phyloP scores from a whole-genome alignment of 1,140 invertebrate genomes.

The Psilanteris sp. region DNA sequence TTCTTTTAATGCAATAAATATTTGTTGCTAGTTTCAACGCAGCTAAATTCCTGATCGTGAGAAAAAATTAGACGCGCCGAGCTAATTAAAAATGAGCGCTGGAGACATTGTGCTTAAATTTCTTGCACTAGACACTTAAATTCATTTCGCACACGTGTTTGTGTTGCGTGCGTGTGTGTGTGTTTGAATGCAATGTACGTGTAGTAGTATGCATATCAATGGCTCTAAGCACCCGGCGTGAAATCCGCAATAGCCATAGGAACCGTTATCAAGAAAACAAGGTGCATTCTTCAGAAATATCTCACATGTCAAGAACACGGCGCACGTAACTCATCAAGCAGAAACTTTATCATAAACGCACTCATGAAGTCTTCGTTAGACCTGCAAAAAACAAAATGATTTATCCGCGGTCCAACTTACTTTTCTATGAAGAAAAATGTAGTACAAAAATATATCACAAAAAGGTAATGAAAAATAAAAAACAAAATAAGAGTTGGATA shows the following conservation, averaged over 20 bases:
- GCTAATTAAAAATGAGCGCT: slow-evolving; percentile 27
- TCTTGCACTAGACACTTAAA: slow-evolving; percentile 27
- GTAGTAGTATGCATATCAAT: slow-evolving; percentile 49
- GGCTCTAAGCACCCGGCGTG: slow-evolving; percentile 57
- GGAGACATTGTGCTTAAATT: slow-evolving; percentile 15
- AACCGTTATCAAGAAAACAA: slow-evolving; percentile 60
- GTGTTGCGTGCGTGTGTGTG: neutral
- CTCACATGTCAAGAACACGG: slow-evolving; percentile 48
- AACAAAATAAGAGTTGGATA: too few relatives aligned
- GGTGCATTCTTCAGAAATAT: slow-evolving; percentile 55
- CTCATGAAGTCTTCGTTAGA: slow-evolving; percentile 11
- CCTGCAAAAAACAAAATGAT: slow-evolving; percentile 11
- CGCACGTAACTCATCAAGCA: slow-evolving; percentile 48
- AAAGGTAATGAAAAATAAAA: too few relatives aligned
- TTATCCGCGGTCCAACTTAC: neutral
- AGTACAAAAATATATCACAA: too few relatives aligned
- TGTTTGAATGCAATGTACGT: slow-evolving; percentile 29
- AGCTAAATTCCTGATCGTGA: slow-evolving; percentile 18
- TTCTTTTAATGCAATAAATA: slow-evolving; percentile 8
- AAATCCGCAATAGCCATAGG: slow-evolving; percentile 55
- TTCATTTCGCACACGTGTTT: neutral
- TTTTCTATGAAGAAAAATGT: neutral
- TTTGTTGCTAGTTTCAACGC: slow-evolving; percentile 15
- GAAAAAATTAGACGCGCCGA: slow-evolving; percentile 9
- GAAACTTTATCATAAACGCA: slow-evolving; percentile 33